Conservation (phyloP, 2,888 invertebrate genomes). For the Latheticus oryzae region DNA sequence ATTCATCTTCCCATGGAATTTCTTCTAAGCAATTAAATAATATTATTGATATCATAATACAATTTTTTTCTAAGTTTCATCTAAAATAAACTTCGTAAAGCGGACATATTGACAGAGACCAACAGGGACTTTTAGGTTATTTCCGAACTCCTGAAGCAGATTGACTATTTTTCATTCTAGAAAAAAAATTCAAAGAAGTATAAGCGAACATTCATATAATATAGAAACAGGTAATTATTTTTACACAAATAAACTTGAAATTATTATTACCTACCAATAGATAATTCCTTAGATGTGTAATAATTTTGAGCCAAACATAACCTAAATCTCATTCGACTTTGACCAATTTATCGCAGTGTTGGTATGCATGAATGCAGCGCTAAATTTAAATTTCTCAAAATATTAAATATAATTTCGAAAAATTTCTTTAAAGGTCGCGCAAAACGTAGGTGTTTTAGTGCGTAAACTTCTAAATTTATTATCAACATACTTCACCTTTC, state of each 20-base stretch:
- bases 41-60: slow-evolving; percentile 32
- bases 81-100: slow-evolving; percentile 39
- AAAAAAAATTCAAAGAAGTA: neutral
- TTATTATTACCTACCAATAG: slow-evolving; percentile 7
- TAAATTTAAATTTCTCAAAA: slow-evolving; percentile 4
- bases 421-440: slow-evolving; percentile 9
- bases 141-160: slow-evolving; percentile 20
- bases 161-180: slow-evolving; percentile 9
- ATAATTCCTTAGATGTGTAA: slow-evolving; percentile 7
- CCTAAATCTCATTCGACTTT: slow-evolving; percentile 11
- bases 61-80: slow-evolving; percentile 31
- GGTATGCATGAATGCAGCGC: slow-evolving; percentile 17
- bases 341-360: slow-evolving; percentile 5
- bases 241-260: neutral
- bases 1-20: slow-evolving; percentile 49
- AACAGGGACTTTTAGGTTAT: slow-evolving; percentile 51
- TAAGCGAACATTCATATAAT: neutral
- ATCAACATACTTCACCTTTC: slow-evolving; percentile 8
- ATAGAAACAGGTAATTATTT: slow-evolving; percentile 14
- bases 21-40: slow-evolving; percentile 19
- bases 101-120: slow-evolving; percentile 49
- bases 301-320: slow-evolving; percentile 24
- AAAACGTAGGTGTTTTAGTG: slow-evolving; percentile 5
- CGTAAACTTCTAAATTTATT: slow-evolving; percentile 21
- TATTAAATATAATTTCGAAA: too few species aligned